A percentile compares a stretch with the other conserved stretches of the same genome.
These are phyloP conservation scores for Andrena chrysosceles DNA, from an alignment of 2,888 invertebrate genomes.

Conservation along the genomic window DNA sequence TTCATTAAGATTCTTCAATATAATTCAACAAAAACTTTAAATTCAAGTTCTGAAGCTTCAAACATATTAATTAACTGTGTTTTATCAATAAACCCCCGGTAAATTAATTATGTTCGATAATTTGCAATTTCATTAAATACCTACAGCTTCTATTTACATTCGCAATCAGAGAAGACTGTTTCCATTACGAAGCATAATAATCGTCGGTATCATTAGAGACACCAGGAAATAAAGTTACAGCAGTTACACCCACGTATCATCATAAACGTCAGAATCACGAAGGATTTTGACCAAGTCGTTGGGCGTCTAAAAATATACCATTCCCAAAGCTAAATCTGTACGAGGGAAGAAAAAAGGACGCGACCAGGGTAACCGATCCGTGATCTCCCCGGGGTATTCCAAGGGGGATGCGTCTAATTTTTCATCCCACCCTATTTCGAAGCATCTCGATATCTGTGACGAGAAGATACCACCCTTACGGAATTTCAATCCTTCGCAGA, in stretches of 20 bases:
- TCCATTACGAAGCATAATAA: too few species aligned
- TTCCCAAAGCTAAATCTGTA: background rate
- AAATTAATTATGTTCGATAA: too few species aligned
- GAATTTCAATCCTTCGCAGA: conserved; percentile 61
- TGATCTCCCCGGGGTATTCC: conserved; percentile 31
- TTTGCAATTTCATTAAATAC: too few species aligned
- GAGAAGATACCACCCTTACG: conserved; percentile 34
- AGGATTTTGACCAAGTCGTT: background rate
- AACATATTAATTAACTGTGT: too few species aligned
- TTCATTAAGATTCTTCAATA: too few species aligned
- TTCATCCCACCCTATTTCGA: conserved; percentile 35
- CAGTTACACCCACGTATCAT: background rate
- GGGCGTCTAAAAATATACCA: conserved; percentile 1
- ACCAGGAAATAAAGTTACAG: background rate
- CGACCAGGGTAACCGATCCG: background rate
- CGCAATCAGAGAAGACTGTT: too few species aligned
- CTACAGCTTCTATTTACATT: too few species aligned
- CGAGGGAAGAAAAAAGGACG: background rate
- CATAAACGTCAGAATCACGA: background rate
- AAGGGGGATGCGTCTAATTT: conserved; percentile 41
- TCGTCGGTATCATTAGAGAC: too few species aligned
- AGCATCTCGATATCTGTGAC: conserved; percentile 18
- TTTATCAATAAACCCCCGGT: too few species aligned
- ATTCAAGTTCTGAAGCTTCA: too few species aligned
- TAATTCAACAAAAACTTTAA: too few species aligned